phyloP scores from a whole-genome alignment of 1,140 invertebrate genomes.

The Drosophila insularis region DNA sequence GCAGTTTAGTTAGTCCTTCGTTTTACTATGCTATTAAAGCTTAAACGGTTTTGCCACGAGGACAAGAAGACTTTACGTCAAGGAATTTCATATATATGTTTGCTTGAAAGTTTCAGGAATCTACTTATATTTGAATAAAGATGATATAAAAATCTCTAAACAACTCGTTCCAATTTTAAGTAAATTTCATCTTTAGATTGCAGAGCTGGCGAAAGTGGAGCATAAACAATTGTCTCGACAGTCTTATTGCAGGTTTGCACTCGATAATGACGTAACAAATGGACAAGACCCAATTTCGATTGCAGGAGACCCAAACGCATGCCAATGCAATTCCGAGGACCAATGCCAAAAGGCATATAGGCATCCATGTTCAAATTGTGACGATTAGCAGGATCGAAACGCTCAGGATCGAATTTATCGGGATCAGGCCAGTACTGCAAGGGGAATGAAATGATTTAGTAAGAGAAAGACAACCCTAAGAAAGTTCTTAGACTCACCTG shows the following conservation, averaged over 20 bases:
- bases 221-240: conserved; percentile 27
- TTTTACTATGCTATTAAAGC: neutral
- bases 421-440: conserved; percentile 86
- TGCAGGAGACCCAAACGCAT: conserved; percentile 74
- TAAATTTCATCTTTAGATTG: conserved; percentile 44
- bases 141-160: conserved; percentile 4
- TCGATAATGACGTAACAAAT: conserved; percentile 63
- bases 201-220: conserved; percentile 1
- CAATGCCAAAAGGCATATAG: conserved; percentile 88
- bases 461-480: neutral
- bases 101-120: too few relatives aligned
- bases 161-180: conserved; percentile 39
- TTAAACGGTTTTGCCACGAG: neutral
- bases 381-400: conserved; percentile 84
- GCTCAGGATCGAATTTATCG: conserved; percentile 86
- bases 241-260: conserved; percentile 52
- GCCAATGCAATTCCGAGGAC: conserved; percentile 90
- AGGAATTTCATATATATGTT: too few relatives aligned
- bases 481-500: conserved; percentile 44
- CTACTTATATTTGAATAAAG: too few relatives aligned
- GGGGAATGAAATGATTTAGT: conserved; percentile 53
- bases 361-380: conserved; percentile 84
- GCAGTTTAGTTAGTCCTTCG: neutral
- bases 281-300: conserved; percentile 64
- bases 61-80: too few relatives aligned